phyloP scores from a whole-genome alignment of 2,113 vertebrate genomes.

The Burhinus bistriatus region DNA sequence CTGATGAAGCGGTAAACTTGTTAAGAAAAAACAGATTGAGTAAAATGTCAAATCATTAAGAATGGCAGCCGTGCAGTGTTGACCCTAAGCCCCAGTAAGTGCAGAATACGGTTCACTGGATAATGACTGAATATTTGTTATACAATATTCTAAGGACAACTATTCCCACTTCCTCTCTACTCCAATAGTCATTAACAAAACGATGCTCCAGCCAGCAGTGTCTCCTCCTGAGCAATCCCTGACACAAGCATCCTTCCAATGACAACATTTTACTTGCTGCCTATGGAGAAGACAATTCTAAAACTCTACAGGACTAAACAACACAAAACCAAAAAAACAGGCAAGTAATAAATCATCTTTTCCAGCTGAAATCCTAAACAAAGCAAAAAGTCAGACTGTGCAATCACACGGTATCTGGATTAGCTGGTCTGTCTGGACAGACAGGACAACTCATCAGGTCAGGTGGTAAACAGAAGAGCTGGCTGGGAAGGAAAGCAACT shows the following conservation, averaged over 20 bases:
- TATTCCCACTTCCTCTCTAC: neutral
- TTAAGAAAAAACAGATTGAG: neutral
- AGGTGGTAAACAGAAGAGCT: neutral
- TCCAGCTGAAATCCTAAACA: neutral
- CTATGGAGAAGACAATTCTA: neutral
- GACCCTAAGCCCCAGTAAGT: neutral
- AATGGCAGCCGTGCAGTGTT: neutral
- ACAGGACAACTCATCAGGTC: neutral
- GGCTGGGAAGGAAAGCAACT: neutral
- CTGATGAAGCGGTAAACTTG: fast-evolving
- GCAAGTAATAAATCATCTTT: neutral
- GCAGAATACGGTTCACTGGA: neutral
- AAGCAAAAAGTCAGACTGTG: neutral
- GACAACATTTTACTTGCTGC: neutral
- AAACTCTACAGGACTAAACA: neutral
- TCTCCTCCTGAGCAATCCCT: neutral
- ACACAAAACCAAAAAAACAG: neutral
- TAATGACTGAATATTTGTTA: neutral
- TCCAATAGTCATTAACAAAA: neutral
- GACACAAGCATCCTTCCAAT: neutral
- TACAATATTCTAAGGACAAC: neutral
- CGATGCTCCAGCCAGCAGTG: neutral
- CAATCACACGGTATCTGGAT: neutral
- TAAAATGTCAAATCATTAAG: slow-evolving; percentile 45
- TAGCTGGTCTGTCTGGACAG: neutral